Base-by-base conservation (phyloP, 2,888 invertebrate species). In the Quadroppia sp. region DNA sequence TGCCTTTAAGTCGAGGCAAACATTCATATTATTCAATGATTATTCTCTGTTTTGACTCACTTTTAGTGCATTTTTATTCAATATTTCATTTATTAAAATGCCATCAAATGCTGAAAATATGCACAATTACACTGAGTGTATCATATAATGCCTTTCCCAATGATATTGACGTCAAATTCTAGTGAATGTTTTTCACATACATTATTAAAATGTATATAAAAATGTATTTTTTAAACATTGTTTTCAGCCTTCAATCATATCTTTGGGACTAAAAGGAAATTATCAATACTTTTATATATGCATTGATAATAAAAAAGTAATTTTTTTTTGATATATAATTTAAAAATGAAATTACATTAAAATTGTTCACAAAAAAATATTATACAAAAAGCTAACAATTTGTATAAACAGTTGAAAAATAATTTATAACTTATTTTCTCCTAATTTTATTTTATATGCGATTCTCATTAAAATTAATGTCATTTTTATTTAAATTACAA, bases 1-100 rank as follows among this genome's bases (percentile, higher is more conserved):
- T 50, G 50, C 50, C 50, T 50, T 50, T 50, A 50, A 50, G 50
- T 50, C 50, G 50, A 50, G 50, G 50, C 50, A 50, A 48, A 50
- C 50, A 50, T 50, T 50, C 2, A n/a, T 50, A 50, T 50, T 50
- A 48, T 48, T 50, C 50, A 50, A 50, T 50, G 50, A 50, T 50
- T 50, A 50, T 50, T 50, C 20, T 36, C 6, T 50, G 50, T 50
- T 50, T 50, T 50, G n/a, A n/a, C n/a, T 20, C n/a, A n/a, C n/a
- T n/a, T 17, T n/a, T 50, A 20, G 6, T 20, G n/a, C 50, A 7
- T 20, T 17, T n/a, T 50, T 50, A n/a, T 20, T 50, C 50, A 20
- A 50, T 50, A 48, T 17, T 50, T 50, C 20, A 20, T 50, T 20
- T n/a, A n/a, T n/a, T n/a, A n/a, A n/a, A 50, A 50, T 50, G 50